Base-by-base conservation (phyloP, 2,113 vertebrate genomes). In the Blennius ocellaris region DNA sequence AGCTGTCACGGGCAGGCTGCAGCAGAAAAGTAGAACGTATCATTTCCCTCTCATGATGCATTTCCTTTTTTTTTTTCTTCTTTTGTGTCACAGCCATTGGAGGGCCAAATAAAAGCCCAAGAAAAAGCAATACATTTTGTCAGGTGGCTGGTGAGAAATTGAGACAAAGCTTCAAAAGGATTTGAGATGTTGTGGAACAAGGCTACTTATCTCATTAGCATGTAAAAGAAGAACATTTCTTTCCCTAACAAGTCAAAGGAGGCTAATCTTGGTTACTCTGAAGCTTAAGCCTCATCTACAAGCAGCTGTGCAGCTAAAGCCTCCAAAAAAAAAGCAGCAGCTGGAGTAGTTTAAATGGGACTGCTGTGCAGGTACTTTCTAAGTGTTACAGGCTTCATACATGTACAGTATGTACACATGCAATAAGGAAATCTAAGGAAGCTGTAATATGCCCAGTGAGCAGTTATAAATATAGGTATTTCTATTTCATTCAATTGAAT, bases 221-320 rank as follows among this genome's bases (percentile, higher is more conserved):
- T 0, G 0, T 58, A 52, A 51, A 15, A 54, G n/a, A 67, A 11
- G 5, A 17, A 44, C 21, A 12, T 65, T 59, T 30, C 45, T 49
- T 43, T 55, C 30, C 11, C 21, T 30, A 30, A 30, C 41, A 47
- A 38, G 12, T 40, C 12, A 40, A 43, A 48, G 36, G 11, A 17
- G 11, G 52, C n/a, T 58, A 51, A 7, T 68, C n/a, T 41, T 52
- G 39, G 12, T 37, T 58, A 17, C 41, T 56, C 8, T 54, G 64
- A 78, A 45, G 45, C 40, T 63, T 37, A 57, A 38, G 10, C 11
- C 14, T 58, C 37, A 14, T 64, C 53, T 54, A 3, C 59, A 49
- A 47, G 47, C 40, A n/a, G 47, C 54, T 69, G 40, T 48, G 11
- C 17, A 69, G 30, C 11, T 10, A 57, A 69, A 48, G 51, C 10